Percentiles rank a stretch among this genome's conserved stretches.
Conservation (phyloP, 2,888 invertebrate species). For the Cerastis rubricosa region DNA sequence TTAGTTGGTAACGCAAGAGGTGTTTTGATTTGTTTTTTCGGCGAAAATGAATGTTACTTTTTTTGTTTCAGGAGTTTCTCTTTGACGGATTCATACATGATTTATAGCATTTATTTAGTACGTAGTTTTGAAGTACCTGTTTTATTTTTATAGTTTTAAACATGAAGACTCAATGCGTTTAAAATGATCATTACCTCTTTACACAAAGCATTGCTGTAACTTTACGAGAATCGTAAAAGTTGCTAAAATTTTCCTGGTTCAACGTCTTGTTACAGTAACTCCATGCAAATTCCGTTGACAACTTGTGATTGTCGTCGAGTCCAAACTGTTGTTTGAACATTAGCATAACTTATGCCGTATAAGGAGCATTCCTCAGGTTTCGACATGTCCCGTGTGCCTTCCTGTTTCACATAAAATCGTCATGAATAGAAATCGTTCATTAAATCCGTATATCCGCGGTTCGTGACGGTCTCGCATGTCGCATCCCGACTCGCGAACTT, state of each 20-base stretch:
- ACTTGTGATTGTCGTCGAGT: conserved; percentile 42
- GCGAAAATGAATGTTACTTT: background rate
- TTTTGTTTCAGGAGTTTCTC: background rate
- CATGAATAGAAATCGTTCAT: conserved; percentile 88
- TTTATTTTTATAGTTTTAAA: background rate
- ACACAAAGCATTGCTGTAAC: conserved; percentile 28
- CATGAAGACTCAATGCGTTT: conserved; percentile 22
- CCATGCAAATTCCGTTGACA: conserved; percentile 56
- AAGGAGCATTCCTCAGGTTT: conserved; percentile 62
- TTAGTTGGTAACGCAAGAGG: background rate
- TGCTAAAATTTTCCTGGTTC: conserved; percentile 34
- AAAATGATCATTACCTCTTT: conserved; percentile 24
- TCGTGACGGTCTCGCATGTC: conserved; percentile 88
- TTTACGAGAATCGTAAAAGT: conserved; percentile 55
- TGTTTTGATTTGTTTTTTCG: background rate
- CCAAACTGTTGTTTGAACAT: conserved; percentile 41
- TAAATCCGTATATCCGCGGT: conserved; percentile 84
- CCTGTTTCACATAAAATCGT: conserved; percentile 79
- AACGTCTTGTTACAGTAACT: conserved; percentile 50
- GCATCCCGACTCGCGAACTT: conserved; percentile 87
- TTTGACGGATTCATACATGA: background rate
- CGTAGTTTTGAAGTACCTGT: background rate
- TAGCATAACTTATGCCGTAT: conserved; percentile 51
- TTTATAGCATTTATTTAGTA: background rate
- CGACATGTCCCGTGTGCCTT: conserved; percentile 69